Percentiles rank a stretch among this genome's conserved stretches.
Conservation (phyloP, 2,888 invertebrate genomes). For the Standfussiana lucernea region DNA sequence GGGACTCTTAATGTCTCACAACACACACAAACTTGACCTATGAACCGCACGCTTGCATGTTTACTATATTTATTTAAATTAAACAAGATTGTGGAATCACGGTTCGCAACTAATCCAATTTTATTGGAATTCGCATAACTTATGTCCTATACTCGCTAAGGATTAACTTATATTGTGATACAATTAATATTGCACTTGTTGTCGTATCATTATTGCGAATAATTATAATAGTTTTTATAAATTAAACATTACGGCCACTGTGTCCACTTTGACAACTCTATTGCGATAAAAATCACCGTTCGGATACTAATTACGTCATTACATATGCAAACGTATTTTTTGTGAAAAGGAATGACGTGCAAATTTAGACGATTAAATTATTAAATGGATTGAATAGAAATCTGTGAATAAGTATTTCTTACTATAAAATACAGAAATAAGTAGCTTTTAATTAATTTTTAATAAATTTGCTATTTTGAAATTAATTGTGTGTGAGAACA, state of each 20-base stretch:
- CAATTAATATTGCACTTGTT: slow-evolving; percentile 67
- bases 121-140: slow-evolving; percentile 35
- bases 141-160: slow-evolving; percentile 13
- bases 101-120: slow-evolving; percentile 38
- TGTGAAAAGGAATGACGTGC: slow-evolving; percentile 1
- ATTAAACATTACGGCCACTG: slow-evolving; percentile 55
- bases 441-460: too few species aligned
- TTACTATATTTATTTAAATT: slow-evolving; percentile 74
- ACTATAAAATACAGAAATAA: background rate
- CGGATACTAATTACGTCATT: slow-evolving; percentile 57
- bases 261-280: slow-evolving; percentile 55
- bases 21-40: slow-evolving; percentile 79
- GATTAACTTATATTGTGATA: slow-evolving; percentile 32
- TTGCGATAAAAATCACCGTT: slow-evolving; percentile 55
- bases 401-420: background rate
- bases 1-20: slow-evolving; percentile 66
- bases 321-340: slow-evolving; percentile 26
- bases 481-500: too few species aligned
- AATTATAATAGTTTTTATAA: slow-evolving; percentile 57
- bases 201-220: slow-evolving; percentile 70
- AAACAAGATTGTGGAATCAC: slow-evolving; percentile 55
- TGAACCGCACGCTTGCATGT: slow-evolving; percentile 78
- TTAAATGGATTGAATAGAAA: rapidly evolving
- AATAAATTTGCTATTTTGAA: too few species aligned
- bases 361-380: too few species aligned